A percentile compares a stretch with the other conserved stretches of the same genome.
Conservation (phyloP, 2,113 vertebrate genomes). For the Sapajus apella region DNA sequence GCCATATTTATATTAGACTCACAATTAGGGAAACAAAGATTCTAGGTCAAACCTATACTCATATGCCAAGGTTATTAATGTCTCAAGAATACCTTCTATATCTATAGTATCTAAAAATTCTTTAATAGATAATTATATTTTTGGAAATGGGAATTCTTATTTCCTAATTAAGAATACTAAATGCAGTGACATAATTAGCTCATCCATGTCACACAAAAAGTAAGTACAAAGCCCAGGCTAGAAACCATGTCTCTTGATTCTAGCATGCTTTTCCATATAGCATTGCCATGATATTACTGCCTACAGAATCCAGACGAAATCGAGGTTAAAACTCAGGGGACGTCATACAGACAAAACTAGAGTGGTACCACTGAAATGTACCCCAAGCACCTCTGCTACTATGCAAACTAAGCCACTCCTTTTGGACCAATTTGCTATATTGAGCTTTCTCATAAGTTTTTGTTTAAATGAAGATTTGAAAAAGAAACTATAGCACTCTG, state of each 20-base stretch:
- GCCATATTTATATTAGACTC: not conserved
- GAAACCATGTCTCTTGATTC: not conserved
- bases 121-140: not conserved
- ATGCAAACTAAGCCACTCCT: not conserved
- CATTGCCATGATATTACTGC: too few relatives aligned
- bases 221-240: not conserved
- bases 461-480: not conserved
- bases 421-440: not conserved
- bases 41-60: not conserved
- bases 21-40: not conserved
- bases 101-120: not conserved
- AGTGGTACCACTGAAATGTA: accelerated
- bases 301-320: not conserved
- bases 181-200: not conserved
- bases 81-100: not conserved
- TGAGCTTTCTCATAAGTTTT: not conserved
- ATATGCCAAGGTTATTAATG: not conserved
- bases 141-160: not conserved
- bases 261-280: not conserved
- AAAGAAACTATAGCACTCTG: not conserved
- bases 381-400: not conserved
- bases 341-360: not conserved
- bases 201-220: accelerated
- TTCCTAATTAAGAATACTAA: not conserved
- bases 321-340: not conserved